Percentiles rank a stretch among this genome's conserved stretches.
Evolutionary conservation across 1,140 invertebrate species (phyloP).

Genomic region (Aleiodes sp.): DNA sequence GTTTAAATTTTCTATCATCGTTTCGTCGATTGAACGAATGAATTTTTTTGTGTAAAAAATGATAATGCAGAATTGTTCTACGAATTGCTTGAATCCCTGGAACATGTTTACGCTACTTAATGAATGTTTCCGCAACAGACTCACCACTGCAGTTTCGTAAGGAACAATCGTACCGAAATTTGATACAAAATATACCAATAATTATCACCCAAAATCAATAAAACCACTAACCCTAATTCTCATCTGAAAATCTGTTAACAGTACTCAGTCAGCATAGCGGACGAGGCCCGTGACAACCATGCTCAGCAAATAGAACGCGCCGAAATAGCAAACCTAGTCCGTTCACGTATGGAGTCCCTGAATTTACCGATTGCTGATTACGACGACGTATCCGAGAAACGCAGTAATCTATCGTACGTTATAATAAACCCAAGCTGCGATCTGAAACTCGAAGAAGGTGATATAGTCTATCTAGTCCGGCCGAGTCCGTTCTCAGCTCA

Average conservation of each 20-base stretch:
- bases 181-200: too few relatives aligned
- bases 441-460: conserved; percentile 93
- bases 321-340: conserved; percentile 93
- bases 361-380: conserved; percentile 90
- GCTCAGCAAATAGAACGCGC: conserved; percentile 91
- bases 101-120: too few relatives aligned
- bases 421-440: conserved; percentile 99
- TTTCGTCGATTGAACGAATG: too few relatives aligned
- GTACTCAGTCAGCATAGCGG: conserved; percentile 83
- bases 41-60: too few relatives aligned
- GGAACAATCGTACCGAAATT: too few relatives aligned
- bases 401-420: conserved; percentile 94
- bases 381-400: conserved; percentile 91
- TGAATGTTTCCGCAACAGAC: too few relatives aligned
- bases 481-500: conserved; percentile 92
- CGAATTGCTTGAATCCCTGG: too few relatives aligned
- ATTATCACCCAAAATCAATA: too few relatives aligned
- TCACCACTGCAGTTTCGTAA: too few relatives aligned
- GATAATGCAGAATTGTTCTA: too few relatives aligned
- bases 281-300: conserved; percentile 87
- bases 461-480: conserved; percentile 92
- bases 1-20: too few relatives aligned
- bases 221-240: too few relatives aligned
- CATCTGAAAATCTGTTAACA: conserved; percentile 65
- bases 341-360: conserved; percentile 92